Conservation (phyloP, 2,888 invertebrate species). For the Argynnis bischoffii region DNA sequence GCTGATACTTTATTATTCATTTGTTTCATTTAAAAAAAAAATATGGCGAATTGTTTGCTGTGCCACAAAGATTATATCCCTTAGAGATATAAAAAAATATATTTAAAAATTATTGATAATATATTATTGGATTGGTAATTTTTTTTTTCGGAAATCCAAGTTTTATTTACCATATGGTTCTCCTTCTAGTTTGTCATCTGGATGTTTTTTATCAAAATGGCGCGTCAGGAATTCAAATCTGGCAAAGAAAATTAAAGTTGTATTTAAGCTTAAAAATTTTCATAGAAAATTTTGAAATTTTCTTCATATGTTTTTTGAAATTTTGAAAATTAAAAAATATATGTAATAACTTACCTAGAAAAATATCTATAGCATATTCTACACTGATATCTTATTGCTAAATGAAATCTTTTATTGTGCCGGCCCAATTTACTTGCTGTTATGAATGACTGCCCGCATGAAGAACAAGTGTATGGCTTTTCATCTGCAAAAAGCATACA, state of each 20-base stretch:
- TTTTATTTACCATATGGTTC: conserved; percentile 67
- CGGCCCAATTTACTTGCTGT: conserved; percentile 72
- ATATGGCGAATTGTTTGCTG: no score
- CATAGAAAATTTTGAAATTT: background rate
- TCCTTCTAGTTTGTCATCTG: conserved; percentile 71
- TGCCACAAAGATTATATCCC: background rate
- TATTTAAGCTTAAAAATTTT: background rate
- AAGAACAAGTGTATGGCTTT: conserved; percentile 66
- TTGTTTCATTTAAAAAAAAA: no score
- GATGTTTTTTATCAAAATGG: conserved; percentile 72
- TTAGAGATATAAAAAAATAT: background rate
- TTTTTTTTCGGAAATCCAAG: background rate
- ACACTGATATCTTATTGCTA: conserved; percentile 65
- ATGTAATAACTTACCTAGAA: conserved; percentile 51
- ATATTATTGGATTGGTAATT: no score
- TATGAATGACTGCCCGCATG: conserved; percentile 71
- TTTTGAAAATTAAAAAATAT: background rate
- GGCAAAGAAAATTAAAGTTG: conserved; percentile 9
- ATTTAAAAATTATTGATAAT: no score
- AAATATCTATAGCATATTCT: conserved; percentile 69
- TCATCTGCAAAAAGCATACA: conserved; percentile 55
- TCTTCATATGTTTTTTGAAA: background rate
- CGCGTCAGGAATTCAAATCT: conserved; percentile 70
- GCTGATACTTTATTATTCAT: no score
- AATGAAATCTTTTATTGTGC: conserved; percentile 69